phyloP scores from a whole-genome alignment of 2,888 invertebrate species.

The Chymomyza procnemis region DNA sequence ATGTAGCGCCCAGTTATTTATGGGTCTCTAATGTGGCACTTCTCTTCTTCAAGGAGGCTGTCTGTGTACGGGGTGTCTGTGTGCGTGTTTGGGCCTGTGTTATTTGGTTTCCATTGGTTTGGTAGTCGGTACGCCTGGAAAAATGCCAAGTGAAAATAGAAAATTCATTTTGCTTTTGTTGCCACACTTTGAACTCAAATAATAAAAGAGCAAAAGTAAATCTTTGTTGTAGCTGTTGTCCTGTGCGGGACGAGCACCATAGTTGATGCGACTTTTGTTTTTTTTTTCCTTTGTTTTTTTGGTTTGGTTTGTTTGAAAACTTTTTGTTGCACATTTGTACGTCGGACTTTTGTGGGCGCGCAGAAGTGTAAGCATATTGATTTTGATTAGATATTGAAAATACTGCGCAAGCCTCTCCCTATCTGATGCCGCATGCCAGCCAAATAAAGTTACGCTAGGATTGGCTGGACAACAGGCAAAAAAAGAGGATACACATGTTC shows the following conservation, averaged over 20 bases:
- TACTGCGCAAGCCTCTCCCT: background rate
- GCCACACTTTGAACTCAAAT: background rate
- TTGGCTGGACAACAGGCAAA: background rate
- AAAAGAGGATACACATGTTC: background rate
- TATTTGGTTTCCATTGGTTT: conserved; percentile 68
- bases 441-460: background rate
- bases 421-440: no score
- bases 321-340: conserved; percentile 37
- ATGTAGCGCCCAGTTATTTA: conserved; percentile 28
- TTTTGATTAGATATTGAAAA: conserved; percentile 30
- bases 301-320: conserved; percentile 22
- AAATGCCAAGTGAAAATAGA: conserved; percentile 28
- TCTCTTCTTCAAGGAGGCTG: conserved; percentile 23
- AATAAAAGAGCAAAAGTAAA: conserved; percentile 17
- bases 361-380: conserved; percentile 26
- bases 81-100: background rate
- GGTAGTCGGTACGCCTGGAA: conserved; percentile 44
- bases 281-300: background rate
- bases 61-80: background rate
- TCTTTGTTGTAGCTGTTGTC: conserved; percentile 20
- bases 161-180: conserved; percentile 49
- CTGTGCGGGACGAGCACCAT: background rate
- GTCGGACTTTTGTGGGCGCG: conserved; percentile 38
- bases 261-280: background rate
- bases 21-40: conserved; percentile 57